These are phyloP conservation scores for Calephelis nemesis DNA, from an alignment of 1,140 invertebrate genomes.

Conservation along the genomic window DNA sequence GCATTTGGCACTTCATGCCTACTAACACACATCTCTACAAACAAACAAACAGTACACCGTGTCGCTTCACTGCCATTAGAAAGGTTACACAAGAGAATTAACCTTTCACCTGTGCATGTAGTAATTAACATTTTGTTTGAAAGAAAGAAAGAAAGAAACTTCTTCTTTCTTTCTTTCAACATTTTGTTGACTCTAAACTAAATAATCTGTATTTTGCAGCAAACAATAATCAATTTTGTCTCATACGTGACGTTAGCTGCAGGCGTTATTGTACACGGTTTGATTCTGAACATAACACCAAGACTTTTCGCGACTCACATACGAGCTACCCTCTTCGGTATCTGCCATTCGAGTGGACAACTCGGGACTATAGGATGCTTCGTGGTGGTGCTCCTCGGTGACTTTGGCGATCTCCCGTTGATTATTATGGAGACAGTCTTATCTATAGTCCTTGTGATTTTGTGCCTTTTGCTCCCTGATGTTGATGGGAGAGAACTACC, in stretches of 20 bases:
- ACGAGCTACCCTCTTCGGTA: slow-evolving; percentile 53
- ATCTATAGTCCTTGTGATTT: slow-evolving; percentile 34
- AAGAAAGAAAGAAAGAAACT: too few relatives aligned
- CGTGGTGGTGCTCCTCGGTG: slow-evolving; percentile 39
- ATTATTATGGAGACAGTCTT: slow-evolving; percentile 37
- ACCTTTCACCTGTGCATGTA: too few relatives aligned
- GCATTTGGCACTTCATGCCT: too few relatives aligned
- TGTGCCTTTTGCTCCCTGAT: slow-evolving; percentile 49
- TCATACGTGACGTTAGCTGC: slow-evolving; percentile 45
- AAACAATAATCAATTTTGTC: slow-evolving; percentile 30
- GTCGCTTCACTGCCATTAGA: too few relatives aligned
- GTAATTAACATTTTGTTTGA: too few relatives aligned
- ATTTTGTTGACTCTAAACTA: too few relatives aligned
- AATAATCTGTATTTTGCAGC: slow-evolving; percentile 38
- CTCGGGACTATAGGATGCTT: slow-evolving; percentile 55
- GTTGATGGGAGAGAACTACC: slow-evolving; percentile 63
- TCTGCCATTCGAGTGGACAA: slow-evolving; percentile 54
- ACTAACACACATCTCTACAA: too few relatives aligned
- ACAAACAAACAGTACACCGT: too few relatives aligned
- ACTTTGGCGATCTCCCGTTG: slow-evolving; percentile 33
- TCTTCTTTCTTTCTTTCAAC: too few relatives aligned
- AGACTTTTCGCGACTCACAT: slow-evolving; percentile 58
- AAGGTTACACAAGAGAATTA: too few relatives aligned
- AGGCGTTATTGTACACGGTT: slow-evolving; percentile 43
- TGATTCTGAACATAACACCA: slow-evolving; percentile 58